Percentiles rank a stretch among this genome's conserved stretches.
Conservation (phyloP, 2,888 invertebrate genomes). For the Limnephilus rhombicus region DNA sequence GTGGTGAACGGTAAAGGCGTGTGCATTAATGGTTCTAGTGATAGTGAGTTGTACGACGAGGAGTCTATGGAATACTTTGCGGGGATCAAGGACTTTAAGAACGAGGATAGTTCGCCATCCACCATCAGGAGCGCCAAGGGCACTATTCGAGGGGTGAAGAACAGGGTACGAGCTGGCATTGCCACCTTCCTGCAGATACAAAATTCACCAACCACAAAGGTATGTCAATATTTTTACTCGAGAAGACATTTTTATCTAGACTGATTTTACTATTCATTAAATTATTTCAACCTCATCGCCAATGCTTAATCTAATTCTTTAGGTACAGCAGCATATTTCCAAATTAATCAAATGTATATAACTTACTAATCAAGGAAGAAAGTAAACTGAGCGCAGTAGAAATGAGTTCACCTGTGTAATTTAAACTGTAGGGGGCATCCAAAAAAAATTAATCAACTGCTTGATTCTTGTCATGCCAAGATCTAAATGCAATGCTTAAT, state of each 20-base stretch:
- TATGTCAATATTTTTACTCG: neutral
- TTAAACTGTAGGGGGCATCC: neutral
- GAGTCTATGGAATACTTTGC: constrained; percentile 85
- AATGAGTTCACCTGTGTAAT: no score
- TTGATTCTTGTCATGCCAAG: neutral
- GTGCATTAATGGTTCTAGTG: constrained; percentile 62
- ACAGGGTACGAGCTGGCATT: constrained; percentile 95
- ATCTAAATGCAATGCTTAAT: neutral
- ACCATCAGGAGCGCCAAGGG: constrained; percentile 95
- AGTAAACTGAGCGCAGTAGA: no score
- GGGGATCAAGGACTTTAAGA: constrained; percentile 86
- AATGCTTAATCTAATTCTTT: no score
- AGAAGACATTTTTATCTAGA: no score
- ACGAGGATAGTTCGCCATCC: constrained; percentile 79
- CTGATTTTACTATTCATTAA: no score
- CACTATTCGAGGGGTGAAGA: constrained; percentile 95
- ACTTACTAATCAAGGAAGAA: no score
- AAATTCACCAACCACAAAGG: constrained; percentile 75
- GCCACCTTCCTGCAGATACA: constrained; percentile 95
- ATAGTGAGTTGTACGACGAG: constrained; percentile 70
- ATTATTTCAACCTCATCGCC: no score
- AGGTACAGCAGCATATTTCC: no score
- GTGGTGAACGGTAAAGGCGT: constrained; percentile 68
- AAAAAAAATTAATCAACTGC: neutral
- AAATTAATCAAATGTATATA: neutral